phyloP scores from a whole-genome alignment of 2,113 vertebrate species.

The Cheirogaleus medius region DNA sequence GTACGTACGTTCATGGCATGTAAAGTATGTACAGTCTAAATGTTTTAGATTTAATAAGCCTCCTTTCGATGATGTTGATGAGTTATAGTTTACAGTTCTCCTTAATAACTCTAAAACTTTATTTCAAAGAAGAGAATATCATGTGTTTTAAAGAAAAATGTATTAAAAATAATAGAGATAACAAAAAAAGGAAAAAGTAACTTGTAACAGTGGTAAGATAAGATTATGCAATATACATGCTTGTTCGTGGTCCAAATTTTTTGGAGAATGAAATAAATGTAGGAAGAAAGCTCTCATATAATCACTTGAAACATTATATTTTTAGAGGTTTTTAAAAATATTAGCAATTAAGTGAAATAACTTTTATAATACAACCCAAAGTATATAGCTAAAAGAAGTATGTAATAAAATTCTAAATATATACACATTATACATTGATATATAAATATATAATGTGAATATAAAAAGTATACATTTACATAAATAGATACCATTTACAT shows the following conservation, averaged over 20 bases:
- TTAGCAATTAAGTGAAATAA: not conserved
- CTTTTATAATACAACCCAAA: not conserved
- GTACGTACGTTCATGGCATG: too few relatives aligned
- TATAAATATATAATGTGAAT: not conserved
- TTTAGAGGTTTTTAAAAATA: constrained; percentile 23
- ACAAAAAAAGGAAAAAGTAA: not conserved
- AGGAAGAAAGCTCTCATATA: not conserved
- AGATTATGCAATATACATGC: not conserved
- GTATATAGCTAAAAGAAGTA: not conserved
- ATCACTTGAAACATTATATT: constrained; percentile 21
- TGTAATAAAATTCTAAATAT: not conserved
- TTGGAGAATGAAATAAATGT: not conserved
- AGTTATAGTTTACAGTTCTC: not conserved
- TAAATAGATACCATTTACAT: not conserved
- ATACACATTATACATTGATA: not conserved
- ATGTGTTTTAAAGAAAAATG: not conserved
- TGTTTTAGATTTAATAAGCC: not conserved
- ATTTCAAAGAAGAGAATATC: not conserved
- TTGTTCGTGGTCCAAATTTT: not conserved
- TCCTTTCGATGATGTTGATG: not conserved
- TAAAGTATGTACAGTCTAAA: rapidly evolving
- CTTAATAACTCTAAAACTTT: not conserved
- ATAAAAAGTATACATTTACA: not conserved
- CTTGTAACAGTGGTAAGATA: not conserved
- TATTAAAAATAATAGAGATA: not conserved